Evolutionary conservation across 2,113 vertebrate species (phyloP).

Genomic region (Peromyscus californicus): DNA sequence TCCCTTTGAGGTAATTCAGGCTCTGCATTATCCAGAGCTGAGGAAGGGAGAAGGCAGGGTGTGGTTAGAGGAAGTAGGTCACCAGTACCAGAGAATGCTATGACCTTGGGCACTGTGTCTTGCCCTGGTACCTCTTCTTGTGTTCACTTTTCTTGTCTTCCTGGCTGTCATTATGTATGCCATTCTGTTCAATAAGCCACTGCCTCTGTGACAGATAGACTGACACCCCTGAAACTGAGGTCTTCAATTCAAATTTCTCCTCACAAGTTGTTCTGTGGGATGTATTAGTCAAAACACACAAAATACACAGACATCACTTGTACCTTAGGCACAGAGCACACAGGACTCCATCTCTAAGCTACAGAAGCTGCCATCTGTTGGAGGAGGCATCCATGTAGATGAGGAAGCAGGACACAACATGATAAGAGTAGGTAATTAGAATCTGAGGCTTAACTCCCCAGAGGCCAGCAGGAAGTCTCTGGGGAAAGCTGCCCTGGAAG

Average conservation of each 20-base stretch:
- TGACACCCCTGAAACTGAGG: background rate
- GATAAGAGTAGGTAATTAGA: rapidly evolving
- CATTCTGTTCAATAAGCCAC: background rate
- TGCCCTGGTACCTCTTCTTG: background rate
- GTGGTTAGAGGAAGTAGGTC: background rate
- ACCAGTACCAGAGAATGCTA: background rate
- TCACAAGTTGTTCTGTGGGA: background rate
- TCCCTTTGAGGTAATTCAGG: too few relatives aligned
- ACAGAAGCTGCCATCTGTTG: rapidly evolving
- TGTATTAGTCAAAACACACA: background rate
- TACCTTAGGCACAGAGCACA: background rate
- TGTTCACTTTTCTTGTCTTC: background rate
- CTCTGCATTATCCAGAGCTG: background rate
- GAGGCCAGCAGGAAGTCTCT: rapidly evolving
- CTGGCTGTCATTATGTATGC: too few relatives aligned
- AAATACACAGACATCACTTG: background rate
- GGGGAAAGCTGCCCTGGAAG: background rate
- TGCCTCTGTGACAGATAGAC: background rate
- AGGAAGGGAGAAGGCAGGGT: background rate
- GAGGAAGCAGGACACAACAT: rapidly evolving
- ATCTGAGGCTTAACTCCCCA: background rate
- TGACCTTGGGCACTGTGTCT: background rate
- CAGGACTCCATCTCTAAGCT: background rate
- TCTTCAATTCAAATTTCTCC: background rate
- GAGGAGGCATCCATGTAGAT: rapidly evolving